Evolutionary conservation across 2,797 vertebrate species (phyloP).

Genomic region (Chelon auratus): DNA sequence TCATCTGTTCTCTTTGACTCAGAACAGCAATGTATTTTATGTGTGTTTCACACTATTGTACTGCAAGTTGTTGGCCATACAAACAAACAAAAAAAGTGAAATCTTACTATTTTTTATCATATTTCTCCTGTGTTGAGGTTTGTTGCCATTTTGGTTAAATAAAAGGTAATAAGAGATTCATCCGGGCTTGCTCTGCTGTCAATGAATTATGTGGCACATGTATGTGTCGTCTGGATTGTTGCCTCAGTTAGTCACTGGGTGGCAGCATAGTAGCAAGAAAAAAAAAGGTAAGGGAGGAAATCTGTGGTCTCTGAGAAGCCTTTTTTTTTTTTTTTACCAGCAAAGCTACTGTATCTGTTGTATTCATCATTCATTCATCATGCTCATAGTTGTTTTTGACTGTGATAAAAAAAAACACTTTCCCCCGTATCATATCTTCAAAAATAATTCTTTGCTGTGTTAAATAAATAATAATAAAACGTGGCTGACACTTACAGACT

Average conservation of each 20-base stretch:
- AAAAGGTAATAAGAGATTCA: conserved; percentile 13
- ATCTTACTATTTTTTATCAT: background rate
- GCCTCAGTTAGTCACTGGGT: conserved; percentile 39
- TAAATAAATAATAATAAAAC: too few species aligned
- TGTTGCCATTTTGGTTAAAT: conserved; percentile 26
- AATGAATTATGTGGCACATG: background rate
- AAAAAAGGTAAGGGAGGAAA: background rate
- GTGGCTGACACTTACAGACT: too few species aligned
- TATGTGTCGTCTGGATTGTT: background rate
- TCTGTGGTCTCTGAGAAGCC: background rate
- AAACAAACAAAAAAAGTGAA: background rate
- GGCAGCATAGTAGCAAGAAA: conserved; percentile 58
- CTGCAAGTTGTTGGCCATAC: background rate
- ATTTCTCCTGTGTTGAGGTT: conserved; percentile 1
- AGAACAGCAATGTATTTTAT: background rate
- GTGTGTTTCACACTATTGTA: background rate
- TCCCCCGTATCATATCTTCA: too few species aligned
- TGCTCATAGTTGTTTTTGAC: too few species aligned
- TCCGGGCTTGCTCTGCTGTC: background rate
- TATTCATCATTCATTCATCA: too few species aligned
- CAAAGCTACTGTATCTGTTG: too few species aligned
- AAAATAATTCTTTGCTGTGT: too few species aligned
- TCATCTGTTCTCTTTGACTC: background rate
- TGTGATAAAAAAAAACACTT: too few species aligned
- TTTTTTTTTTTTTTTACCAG: background rate